phyloP scores from a whole-genome alignment of 1,140 invertebrate genomes.

The Papilio dardanus region DNA sequence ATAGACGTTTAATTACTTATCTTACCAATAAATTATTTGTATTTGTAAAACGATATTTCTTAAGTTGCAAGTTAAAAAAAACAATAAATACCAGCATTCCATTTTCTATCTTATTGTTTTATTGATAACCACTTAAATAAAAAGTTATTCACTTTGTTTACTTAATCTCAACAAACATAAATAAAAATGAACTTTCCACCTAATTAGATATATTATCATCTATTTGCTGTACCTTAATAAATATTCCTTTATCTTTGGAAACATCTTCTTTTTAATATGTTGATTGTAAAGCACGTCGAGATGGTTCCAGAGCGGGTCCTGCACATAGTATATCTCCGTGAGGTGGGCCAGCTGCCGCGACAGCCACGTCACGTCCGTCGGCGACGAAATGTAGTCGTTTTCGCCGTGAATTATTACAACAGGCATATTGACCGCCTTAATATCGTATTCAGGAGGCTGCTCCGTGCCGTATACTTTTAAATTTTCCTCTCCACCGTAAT shows the following conservation, averaged over 20 bases:
- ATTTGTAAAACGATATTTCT: no score
- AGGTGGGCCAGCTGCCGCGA: neutral
- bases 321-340: neutral
- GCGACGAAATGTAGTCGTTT: neutral
- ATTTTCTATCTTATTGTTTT: no score
- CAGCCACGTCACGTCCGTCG: neutral
- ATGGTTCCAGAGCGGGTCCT: constrained; percentile 15
- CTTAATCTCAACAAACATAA: neutral
- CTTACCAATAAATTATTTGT: no score
- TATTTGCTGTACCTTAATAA: neutral
- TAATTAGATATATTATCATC: neutral
- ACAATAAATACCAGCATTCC: no score
- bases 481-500: constrained; percentile 81
- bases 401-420: constrained; percentile 56
- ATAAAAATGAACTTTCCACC: neutral
- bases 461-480: constrained; percentile 75
- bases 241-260: constrained; percentile 19
- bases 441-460: constrained; percentile 79
- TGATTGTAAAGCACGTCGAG: neutral
- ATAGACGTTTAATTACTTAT: no score
- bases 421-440: constrained; percentile 79
- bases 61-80: no score
- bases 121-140: no score
- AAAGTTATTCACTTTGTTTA: no score
- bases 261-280: neutral